Base-by-base conservation (phyloP, 2,888 invertebrate species). In the Latrodectus elegans region DNA sequence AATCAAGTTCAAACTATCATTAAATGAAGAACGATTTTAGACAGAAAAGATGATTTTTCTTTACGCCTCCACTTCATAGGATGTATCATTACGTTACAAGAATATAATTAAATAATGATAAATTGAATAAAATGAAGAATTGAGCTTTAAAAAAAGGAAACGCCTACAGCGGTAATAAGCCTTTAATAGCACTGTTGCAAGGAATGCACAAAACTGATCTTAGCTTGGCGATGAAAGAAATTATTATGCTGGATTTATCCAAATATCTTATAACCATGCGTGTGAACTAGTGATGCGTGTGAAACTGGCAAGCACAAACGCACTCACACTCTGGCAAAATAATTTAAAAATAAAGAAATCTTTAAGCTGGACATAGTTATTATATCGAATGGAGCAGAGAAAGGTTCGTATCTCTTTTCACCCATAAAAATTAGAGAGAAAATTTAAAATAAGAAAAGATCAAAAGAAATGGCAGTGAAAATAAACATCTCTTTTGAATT, bases 21-120 rank as follows among this genome's bases (percentile, higher is more conserved):
- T 78, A 53, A 79, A 79, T 51, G 64, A 26, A 38, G 53, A 52
- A 67, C 15, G 67, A 65, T 22, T 81, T 53, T 74, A n/a, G 26
- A 60, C 60, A 52, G 74, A 73, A 81, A 73, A 73, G 64, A 74
- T 15, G 49, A 55, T 17, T 80, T 49, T 72, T 64, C 55, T 81
- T 72, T 67, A 81, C 81, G 81, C 73, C 81, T 74, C 67, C 67
- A 11, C 22, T 74, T 72, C 67, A 53, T 74, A 65, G 52, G 73
- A 74, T 74, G 52, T 74, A 81, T 81, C 73, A 81, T 81, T 81
- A 83, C 38, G 82, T 53, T 75, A 22, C 55, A 70, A 83, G 75
- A 83, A 76, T 71, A 70, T 83, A 83, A 83, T 83, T 83, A 83
- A 83, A 76, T 76, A 76, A 71, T 83, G 83, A 83, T 74, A 83